Evolutionary conservation across 2,797 vertebrate genomes (phyloP), one percentile per base, ranked within the genome.

Genomic region (Spondyliosoma cantharus): DNA sequence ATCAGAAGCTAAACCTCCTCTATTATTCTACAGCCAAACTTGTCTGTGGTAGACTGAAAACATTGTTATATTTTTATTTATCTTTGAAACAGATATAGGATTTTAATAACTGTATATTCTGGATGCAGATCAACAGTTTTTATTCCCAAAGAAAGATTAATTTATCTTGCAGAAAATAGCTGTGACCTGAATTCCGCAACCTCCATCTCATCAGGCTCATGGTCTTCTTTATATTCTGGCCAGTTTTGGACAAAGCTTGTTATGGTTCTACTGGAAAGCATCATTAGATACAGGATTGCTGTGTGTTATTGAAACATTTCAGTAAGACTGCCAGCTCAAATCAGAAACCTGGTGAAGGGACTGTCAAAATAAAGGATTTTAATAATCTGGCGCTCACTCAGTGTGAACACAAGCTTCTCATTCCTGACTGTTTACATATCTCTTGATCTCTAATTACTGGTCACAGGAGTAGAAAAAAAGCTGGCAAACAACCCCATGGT

Each of bases 391-490:
- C 29, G 45, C 3, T 16, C 20, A 52, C 53, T 68, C 12, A 0
- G 27, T 53, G 9, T 76, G 45, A 76, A 76, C 46, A 27, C 59
- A 59, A 29, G 27, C 29, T 50, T 76, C 83, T 84, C 74, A 82
- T 65, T 81, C 61, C 56, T 58, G 54, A 11, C 54, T 69, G 27
- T 70, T 74, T 66, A 2, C 61, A 66, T 37, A 8, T 68, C 61
- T 68, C 20, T 37, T 50, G 49, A 62, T 76, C 71, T 84, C 62
- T 74, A 83, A 86, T 45, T 65, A 76, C 45, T 57, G 84, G 80
- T 82, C 49, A 64, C n/a, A 32, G 66, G 58, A 57, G 17, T 50
- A 69, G 24, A 3, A 66, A 58, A 52, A 49, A 25, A 64, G 24
- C 63, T 64, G 73, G 71, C 48, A 45, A 29, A 53, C 61, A 80